A percentile compares a stretch with the other conserved stretches of the same genome.
phyloP scores from a whole-genome alignment of 1,140 invertebrate species.

The Harlomillsia oculata region DNA sequence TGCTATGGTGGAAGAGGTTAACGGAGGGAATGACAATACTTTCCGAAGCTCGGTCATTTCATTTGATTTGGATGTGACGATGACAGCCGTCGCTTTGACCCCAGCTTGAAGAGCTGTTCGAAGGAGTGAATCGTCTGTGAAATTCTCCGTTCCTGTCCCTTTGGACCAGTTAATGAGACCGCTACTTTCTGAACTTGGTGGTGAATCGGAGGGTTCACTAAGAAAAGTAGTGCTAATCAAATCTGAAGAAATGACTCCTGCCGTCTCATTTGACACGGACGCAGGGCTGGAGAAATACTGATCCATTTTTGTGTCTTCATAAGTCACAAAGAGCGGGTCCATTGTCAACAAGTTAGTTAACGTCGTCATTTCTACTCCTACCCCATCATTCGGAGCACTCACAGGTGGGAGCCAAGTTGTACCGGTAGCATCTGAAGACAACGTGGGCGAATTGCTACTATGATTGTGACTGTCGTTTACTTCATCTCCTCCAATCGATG shows the following conservation, averaged over 20 bases:
- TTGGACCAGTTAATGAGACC: constrained; percentile 18
- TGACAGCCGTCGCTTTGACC: neutral
- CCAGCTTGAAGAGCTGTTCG: constrained; percentile 29
- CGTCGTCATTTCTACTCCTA: constrained; percentile 33
- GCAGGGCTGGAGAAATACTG: constrained; percentile 12
- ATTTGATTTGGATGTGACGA: neutral
- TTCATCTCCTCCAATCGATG: neutral
- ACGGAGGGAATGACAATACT: constrained; percentile 31
- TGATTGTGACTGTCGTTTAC: neutral
- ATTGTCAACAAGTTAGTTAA: constrained; percentile 30
- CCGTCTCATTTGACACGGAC: neutral
- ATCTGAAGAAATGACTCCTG: constrained; percentile 26
- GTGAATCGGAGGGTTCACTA: constrained; percentile 7
- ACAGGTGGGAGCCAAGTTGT: constrained; percentile 17
- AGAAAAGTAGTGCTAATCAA: constrained; percentile 28
- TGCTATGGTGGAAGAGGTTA: constrained; percentile 9
- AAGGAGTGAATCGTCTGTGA: constrained; percentile 31
- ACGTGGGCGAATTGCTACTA: neutral
- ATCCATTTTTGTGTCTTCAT: constrained; percentile 25
- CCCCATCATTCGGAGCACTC: constrained; percentile 16
- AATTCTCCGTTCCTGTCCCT: constrained; percentile 25
- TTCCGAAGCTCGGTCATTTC: constrained; percentile 33
- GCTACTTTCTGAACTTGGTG: constrained; percentile 5
- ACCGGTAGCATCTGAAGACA: constrained; percentile 7
- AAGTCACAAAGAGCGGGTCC: constrained; percentile 33